Evolutionary conservation across 2,113 vertebrate species (phyloP).

Genomic region (Thamnophis sirtalis): DNA sequence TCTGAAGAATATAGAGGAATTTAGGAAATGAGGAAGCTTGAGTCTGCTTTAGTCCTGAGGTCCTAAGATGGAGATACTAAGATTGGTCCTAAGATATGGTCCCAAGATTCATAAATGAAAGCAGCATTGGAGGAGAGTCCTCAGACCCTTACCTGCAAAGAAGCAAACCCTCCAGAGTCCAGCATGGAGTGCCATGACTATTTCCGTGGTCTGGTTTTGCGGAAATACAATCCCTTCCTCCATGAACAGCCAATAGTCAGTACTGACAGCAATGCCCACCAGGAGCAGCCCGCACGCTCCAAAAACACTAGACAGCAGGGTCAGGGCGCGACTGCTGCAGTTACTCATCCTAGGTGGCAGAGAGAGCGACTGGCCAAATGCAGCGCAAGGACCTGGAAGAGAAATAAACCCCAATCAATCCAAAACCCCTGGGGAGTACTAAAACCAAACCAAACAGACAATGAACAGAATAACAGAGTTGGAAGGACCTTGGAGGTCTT

Average conservation of each 20-base stretch:
- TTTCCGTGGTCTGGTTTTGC: constrained; percentile 89
- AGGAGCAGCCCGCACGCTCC: constrained; percentile 87
- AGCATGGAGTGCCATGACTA: constrained; percentile 91
- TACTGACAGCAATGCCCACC: constrained; percentile 90
- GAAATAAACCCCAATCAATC: neutral
- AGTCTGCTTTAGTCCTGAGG: neutral
- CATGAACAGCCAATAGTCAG: constrained; percentile 93
- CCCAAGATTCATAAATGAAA: neutral
- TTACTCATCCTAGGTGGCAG: constrained; percentile 78
- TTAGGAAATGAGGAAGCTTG: neutral
- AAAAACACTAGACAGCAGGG: constrained; percentile 90
- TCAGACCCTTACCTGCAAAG: constrained; percentile 76
- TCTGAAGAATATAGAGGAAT: neutral
- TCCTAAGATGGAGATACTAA: neutral
- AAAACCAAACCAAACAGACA: neutral
- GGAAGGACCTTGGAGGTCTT: neutral
- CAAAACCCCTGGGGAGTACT: neutral
- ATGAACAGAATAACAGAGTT: neutral
- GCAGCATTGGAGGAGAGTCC: neutral
- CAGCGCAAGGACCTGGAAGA: constrained; percentile 57
- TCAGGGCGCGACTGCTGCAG: constrained; percentile 88
- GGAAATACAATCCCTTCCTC: constrained; percentile 88
- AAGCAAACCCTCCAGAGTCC: constrained; percentile 94
- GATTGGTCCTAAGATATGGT: neutral
- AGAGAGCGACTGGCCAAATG: constrained; percentile 55